Evolutionary conservation across 2,113 vertebrate genomes (phyloP).

Genomic region (Hypanus sabinus): DNA sequence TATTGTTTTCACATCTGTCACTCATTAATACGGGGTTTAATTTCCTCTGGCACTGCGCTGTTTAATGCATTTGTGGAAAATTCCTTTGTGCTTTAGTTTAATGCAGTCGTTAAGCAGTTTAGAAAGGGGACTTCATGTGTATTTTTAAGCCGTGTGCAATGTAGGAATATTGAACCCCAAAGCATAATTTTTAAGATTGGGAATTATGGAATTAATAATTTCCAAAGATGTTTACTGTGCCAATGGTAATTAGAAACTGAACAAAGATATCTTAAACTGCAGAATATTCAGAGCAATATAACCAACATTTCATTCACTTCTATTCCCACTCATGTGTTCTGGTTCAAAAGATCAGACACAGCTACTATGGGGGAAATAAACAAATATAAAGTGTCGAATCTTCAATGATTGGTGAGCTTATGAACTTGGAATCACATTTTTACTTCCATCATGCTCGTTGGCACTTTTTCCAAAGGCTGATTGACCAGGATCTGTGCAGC

Average conservation of each 20-base stretch:
- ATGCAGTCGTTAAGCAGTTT: neutral
- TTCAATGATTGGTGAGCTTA: too few species aligned
- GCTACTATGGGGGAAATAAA: conserved; percentile 39
- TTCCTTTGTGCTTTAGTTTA: neutral
- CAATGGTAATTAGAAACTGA: neutral
- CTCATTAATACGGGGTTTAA: neutral
- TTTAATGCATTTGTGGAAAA: neutral
- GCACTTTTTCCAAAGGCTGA: too few species aligned
- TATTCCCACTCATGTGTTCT: neutral
- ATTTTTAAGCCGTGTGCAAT: neutral
- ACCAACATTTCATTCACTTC: neutral
- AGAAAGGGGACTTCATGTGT: neutral
- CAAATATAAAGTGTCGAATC: neutral
- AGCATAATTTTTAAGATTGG: neutral
- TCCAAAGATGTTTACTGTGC: neutral
- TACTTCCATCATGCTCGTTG: too few species aligned
- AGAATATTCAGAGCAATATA: neutral
- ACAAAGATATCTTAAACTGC: neutral
- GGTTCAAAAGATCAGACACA: neutral
- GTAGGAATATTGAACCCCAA: neutral
- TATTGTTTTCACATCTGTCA: conserved; percentile 30
- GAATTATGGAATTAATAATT: neutral
- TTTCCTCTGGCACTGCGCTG: neutral
- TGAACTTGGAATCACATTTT: too few species aligned
- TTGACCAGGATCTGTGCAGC: too few species aligned